Evolutionary conservation across 2,797 vertebrate species (phyloP).

Genomic region (Tadarida brasiliensis): DNA sequence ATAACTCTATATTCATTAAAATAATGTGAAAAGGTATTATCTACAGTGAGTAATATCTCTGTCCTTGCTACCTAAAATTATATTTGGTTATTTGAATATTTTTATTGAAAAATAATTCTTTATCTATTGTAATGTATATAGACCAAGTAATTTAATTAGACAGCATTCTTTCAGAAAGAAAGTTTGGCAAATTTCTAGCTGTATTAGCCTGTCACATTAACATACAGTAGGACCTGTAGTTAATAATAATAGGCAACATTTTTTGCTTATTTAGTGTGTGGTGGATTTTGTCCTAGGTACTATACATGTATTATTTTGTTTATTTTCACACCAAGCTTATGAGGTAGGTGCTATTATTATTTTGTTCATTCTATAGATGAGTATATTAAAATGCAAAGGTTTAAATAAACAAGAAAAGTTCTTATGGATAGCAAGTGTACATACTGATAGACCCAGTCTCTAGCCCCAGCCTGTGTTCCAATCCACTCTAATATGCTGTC

Average conservation of each 20-base stretch:
- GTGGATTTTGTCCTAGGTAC: neutral
- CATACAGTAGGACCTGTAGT: neutral
- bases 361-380: neutral
- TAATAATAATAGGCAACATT: neutral
- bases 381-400: neutral
- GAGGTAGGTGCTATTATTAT: neutral
- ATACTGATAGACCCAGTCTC: neutral
- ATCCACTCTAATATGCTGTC: neutral
- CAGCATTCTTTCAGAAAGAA: conserved; percentile 3
- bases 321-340: neutral
- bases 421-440: neutral
- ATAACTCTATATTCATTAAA: neutral
- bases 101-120: conserved; percentile 37
- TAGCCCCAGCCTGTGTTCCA: neutral
- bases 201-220: neutral
- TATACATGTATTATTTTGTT: neutral
- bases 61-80: neutral
- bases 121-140: neutral
- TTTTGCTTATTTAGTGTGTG: neutral
- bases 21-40: neutral
- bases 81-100: conserved; percentile 20
- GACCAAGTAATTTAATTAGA: neutral
- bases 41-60: neutral
- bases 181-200: neutral
- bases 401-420: neutral